Evolutionary conservation across 2,888 invertebrate genomes (phyloP), one percentile per base, ranked within the genome.

Genomic region (Crossocerus cetratus): DNA sequence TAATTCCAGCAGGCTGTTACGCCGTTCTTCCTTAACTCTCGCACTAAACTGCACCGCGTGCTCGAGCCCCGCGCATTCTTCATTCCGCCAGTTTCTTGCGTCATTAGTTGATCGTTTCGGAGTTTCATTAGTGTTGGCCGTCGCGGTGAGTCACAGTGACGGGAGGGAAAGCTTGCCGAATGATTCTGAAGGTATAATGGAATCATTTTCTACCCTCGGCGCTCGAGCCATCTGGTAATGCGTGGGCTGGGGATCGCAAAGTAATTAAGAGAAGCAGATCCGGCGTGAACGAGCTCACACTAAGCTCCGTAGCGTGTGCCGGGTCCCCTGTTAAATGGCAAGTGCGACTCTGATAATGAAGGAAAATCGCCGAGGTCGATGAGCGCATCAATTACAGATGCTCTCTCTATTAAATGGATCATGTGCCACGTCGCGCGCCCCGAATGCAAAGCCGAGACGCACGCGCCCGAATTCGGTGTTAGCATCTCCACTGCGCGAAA

Each of bases 321-420:
- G 49, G n/a, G 13, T 4, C 49, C 14, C n/a, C 49, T 4, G 16
- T 16, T 49, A 49, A 49, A 49, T n/a, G 49, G n/a, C 49, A 49
- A 49, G 49, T 49, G 49, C 16, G 49, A 49, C 49, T 49, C 16
- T 49, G 49, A 49, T 49, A 49, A 49, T 49, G 49, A 49, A 49
- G 56, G 20, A 54, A 49, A 44, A 68, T 22, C 20, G n/a, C 53
- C 21, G 64, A 21, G 49, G n/a, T n/a, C n/a, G 49, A 57, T 57
- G 57, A 32, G 63, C 64, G 63, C 44, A 49, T 57, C 57, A 69
- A 69, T 3, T 23, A 18, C 11, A 20, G 21, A 20, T 23, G 43
- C 58, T 5, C 54, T 49, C 49, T 49, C 16, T 49, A 14, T 49
- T 16, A 49, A 49, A 57, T 57, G 42, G 68, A 57, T 20, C 16